Conservation (phyloP, 2,888 invertebrate species). For the Helobdella robusta region DNA sequence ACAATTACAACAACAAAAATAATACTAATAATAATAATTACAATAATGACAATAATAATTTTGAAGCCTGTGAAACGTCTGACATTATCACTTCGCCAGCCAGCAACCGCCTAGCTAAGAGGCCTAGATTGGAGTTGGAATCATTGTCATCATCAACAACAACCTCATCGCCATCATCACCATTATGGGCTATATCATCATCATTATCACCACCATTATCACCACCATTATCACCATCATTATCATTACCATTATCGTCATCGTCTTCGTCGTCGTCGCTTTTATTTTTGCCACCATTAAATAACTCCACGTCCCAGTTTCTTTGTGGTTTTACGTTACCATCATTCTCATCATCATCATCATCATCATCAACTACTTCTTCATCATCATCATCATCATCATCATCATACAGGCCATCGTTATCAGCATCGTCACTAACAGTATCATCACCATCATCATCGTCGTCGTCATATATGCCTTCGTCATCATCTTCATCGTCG, state of each 20-base stretch:
- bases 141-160: too few relatives aligned
- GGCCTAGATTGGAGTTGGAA: too few relatives aligned
- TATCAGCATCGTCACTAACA: neutral
- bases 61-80: neutral
- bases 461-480: neutral
- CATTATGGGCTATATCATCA: neutral
- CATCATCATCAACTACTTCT: neutral
- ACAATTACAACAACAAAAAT: too few relatives aligned
- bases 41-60: neutral
- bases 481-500: neutral
- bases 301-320: too few relatives aligned
- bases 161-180: neutral
- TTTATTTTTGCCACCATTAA: too few relatives aligned
- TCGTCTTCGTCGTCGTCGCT: too few relatives aligned
- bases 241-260: neutral
- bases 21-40: too few relatives aligned
- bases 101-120: too few relatives aligned
- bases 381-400: too few relatives aligned
- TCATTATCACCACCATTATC: neutral
- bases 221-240: slow-evolving; percentile 5
- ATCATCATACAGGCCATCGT: too few relatives aligned
- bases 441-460: neutral
- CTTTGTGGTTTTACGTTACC: too few relatives aligned
- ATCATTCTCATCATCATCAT: too few relatives aligned
- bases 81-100: neutral